Evolutionary conservation across 1,140 invertebrate genomes (phyloP).

Genomic region (Grapholita molesta): DNA sequence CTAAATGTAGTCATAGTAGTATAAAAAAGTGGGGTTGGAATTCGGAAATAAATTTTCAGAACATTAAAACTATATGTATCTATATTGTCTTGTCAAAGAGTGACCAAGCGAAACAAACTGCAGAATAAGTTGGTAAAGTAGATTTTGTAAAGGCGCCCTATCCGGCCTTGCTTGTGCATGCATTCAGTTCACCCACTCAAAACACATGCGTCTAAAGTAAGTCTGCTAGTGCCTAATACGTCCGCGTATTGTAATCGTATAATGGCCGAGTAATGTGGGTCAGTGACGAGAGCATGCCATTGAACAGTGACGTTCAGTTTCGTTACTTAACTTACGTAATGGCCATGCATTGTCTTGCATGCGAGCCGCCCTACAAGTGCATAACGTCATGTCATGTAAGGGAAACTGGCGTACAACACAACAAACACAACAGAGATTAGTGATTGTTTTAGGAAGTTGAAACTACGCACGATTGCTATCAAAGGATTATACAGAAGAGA

Average conservation of each 20-base stretch:
- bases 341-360: conserved; percentile 52
- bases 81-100: too few species aligned
- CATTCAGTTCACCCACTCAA: background rate
- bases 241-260: conserved; percentile 61
- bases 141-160: background rate
- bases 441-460: background rate
- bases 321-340: conserved; percentile 56
- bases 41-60: too few species aligned
- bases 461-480: background rate
- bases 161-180: background rate
- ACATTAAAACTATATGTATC: too few species aligned
- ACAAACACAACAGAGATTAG: too few species aligned
- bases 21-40: too few species aligned
- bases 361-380: conserved; percentile 36
- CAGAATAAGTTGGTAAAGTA: background rate
- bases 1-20: too few species aligned
- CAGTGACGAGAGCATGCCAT: conserved; percentile 70
- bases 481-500: background rate
- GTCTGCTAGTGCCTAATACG: conserved; percentile 31
- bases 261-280: conserved; percentile 64
- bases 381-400: background rate
- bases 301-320: conserved; percentile 44
- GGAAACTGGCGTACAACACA: background rate
- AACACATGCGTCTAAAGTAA: background rate
- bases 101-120: too few species aligned